phyloP scores from a whole-genome alignment of 1,140 invertebrate genomes.

The Pectinophora gossypiella region DNA sequence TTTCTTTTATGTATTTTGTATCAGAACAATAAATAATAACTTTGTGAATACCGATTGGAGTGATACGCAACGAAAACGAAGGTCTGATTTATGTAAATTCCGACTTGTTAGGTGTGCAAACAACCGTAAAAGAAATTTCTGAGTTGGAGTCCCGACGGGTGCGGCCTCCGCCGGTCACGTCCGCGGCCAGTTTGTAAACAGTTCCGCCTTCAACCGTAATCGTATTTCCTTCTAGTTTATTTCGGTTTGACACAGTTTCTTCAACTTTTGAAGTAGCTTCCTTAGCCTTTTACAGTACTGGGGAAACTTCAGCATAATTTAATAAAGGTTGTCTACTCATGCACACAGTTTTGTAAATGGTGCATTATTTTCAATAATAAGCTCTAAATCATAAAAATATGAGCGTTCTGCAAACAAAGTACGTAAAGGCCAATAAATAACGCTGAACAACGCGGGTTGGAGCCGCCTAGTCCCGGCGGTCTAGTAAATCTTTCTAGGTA shows the following conservation, averaged over 20 bases:
- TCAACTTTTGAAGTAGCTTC: not conserved
- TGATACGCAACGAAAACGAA: not conserved
- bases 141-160: slow-evolving; percentile 13
- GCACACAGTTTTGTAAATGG: not conserved
- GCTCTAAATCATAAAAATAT: slow-evolving; percentile 24
- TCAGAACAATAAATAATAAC: not conserved
- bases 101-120: slow-evolving; percentile 21
- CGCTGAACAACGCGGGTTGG: slow-evolving; percentile 13
- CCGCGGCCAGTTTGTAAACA: slow-evolving; percentile 45
- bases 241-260: slow-evolving; percentile 29
- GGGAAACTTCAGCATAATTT: not conserved
- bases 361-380: slow-evolving; percentile 20
- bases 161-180: slow-evolving; percentile 33
- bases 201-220: slow-evolving; percentile 33
- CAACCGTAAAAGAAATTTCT: slow-evolving; percentile 27
- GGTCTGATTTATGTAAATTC: slow-evolving; percentile 13
- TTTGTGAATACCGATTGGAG: not conserved
- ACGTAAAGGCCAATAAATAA: slow-evolving; percentile 25
- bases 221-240: slow-evolving; percentile 38
- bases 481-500: slow-evolving; percentile 12
- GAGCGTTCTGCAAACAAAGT: slow-evolving; percentile 26
- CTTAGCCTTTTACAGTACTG: not conserved
- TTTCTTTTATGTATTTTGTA: not conserved
- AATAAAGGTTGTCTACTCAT: not conserved
- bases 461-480: slow-evolving; percentile 11